Percentiles rank a stretch among this genome's conserved stretches.
Evolutionary conservation across 1,140 invertebrate species (phyloP).

Genomic region (Hylaeus volcanicus): DNA sequence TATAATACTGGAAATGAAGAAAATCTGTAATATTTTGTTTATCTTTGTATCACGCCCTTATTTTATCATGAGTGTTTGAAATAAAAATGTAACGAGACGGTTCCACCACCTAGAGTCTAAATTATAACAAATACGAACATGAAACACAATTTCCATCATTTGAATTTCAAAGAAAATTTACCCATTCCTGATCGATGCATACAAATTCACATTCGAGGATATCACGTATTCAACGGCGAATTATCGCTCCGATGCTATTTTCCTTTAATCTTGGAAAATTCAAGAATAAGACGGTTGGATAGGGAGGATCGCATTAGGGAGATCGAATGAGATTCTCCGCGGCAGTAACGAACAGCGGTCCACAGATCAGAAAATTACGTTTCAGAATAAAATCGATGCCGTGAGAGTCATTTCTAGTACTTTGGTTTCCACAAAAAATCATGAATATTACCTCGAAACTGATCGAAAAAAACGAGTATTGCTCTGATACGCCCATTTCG

Average conservation of each 20-base stretch:
- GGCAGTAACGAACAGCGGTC: background rate
- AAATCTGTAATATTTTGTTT: too few species aligned
- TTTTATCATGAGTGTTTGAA: too few species aligned
- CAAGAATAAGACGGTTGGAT: background rate
- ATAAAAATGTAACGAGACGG: too few species aligned
- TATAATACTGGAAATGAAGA: too few species aligned
- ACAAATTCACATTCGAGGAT: background rate
- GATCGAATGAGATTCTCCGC: constrained; percentile 3
- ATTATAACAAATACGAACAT: too few species aligned
- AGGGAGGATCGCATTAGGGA: background rate
- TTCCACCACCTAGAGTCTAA: too few species aligned
- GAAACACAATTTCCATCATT: background rate
- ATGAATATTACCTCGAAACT: too few species aligned
- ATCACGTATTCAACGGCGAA: background rate
- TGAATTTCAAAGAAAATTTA: background rate
- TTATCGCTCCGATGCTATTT: background rate
- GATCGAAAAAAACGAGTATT: too few species aligned
- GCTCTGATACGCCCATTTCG: background rate
- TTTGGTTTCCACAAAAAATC: too few species aligned
- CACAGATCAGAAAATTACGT: constrained; percentile 22
- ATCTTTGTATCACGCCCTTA: too few species aligned
- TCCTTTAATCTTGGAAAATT: background rate
- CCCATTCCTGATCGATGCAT: background rate
- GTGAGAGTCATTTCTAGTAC: constrained; percentile 10
- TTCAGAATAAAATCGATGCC: background rate